phyloP scores from a whole-genome alignment of 2,888 invertebrate species.

The Brenthis ino region DNA sequence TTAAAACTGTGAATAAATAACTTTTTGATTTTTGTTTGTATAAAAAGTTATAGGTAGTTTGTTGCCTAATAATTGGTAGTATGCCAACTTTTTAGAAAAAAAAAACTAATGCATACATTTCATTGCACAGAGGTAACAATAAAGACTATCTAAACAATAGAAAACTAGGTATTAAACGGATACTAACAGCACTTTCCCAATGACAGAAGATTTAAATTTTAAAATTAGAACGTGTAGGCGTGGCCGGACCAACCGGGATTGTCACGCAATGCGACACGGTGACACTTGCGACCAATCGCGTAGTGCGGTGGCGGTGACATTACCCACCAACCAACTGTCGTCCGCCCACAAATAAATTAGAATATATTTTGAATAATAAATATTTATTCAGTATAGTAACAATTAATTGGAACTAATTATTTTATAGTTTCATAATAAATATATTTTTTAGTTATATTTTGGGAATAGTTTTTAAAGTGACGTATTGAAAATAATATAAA shows the following conservation, averaged over 20 bases:
- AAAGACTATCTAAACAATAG: background rate
- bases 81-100: too few relatives aligned
- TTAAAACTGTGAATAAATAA: too few relatives aligned
- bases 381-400: background rate
- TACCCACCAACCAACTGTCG: slow-evolving; percentile 60
- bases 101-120: background rate
- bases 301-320: slow-evolving; percentile 62
- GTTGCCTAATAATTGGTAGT: too few relatives aligned
- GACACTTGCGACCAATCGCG: slow-evolving; percentile 74
- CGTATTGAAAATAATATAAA: too few relatives aligned
- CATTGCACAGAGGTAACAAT: background rate
- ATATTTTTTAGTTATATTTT: too few relatives aligned
- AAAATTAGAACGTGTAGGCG: slow-evolving; percentile 60
- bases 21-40: too few relatives aligned
- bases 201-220: slow-evolving; percentile 41
- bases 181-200: slow-evolving; percentile 17
- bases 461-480: too few relatives aligned
- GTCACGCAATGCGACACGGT: slow-evolving; percentile 75
- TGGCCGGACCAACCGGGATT: slow-evolving; percentile 66
- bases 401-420: background rate
- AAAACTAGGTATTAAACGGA: slow-evolving; percentile 11
- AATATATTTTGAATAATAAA: slow-evolving; percentile 21
- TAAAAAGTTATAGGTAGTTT: too few relatives aligned
- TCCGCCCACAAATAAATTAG: slow-evolving; percentile 57
- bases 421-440: too few relatives aligned